Base-by-base conservation (phyloP, 35 echinoderm and acorn worm species). In the Apostichopus californicus region DNA sequence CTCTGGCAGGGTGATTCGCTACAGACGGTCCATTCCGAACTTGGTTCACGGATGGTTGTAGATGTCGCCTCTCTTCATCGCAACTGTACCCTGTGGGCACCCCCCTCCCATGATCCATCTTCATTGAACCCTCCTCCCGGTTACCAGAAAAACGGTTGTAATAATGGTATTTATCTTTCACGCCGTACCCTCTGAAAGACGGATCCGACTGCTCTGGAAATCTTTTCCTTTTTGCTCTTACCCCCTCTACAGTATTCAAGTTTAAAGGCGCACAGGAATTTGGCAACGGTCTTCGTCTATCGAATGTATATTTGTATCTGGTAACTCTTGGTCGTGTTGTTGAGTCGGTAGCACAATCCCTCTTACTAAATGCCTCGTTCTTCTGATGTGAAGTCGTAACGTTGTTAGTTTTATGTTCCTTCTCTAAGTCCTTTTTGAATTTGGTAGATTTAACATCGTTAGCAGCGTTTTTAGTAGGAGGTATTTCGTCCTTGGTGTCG, bases 91-190 rank as follows among this genome's bases (percentile, higher is more conserved):
- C 34, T 46, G 34, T 68, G 14, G 14, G 14, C n/a, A 18, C n/a
- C n/a, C 15, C n/a, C 71, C n/a, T 75, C 71, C 71, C 58, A 61
- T 9, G 7, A 1, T 75, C 21, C 71, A 75, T 75, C 71, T 75
- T 18, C 6, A 18, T 24, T 1, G 71, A 75, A 46, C 34, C 34
- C 6, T 22, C 21, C 11, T 75, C 71, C 6, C 71, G 15, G 46
- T 82, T 82, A 15, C 14, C 80, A 34, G 4, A 8, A 46, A 46
- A 46, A 13, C 6, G 15, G 11, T 73, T 71, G 86, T 89, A 89
- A 72, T 89, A 89, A 24, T 89, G 86, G 86, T 89, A 89, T 22
- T 68, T 89, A 64, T 89, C 86, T 6, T 89, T 72, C 11, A 89
- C 28, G 8, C 86, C 9, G 61, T 66, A 89, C 7, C 86, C 86